These are phyloP conservation scores for Aplysia californica DNA, from an alignment of 1,140 invertebrate species.

Conservation along the genomic window DNA sequence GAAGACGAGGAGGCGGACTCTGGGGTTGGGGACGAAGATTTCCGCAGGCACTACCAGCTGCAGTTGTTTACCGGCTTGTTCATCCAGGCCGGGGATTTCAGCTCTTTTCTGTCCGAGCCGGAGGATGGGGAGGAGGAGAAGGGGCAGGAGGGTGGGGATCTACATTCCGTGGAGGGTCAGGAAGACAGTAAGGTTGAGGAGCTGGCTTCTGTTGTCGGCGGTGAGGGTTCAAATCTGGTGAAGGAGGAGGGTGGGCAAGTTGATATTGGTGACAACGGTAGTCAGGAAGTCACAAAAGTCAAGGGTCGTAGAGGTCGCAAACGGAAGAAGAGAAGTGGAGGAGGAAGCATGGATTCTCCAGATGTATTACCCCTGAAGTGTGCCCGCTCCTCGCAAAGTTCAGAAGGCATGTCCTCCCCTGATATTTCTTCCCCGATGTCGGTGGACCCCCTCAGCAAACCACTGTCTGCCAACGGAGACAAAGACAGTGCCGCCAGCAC, in stretches of 20 bases:
- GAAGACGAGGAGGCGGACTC: background rate
- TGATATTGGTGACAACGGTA: background rate
- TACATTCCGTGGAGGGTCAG: background rate
- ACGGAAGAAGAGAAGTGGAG: background rate
- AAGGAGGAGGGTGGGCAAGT: background rate
- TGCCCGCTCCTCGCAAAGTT: background rate
- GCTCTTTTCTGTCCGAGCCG: background rate
- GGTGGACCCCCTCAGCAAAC: background rate
- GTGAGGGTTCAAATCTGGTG: background rate
- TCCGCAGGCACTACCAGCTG: background rate
- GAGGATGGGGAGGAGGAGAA: background rate
- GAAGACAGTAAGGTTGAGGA: background rate
- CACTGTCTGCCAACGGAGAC: background rate
- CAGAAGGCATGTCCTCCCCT: too few species aligned
- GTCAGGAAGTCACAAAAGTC: background rate
- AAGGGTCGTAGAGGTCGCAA: background rate
- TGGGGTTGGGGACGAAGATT: background rate
- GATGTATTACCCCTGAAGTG: background rate
- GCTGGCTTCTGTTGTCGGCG: background rate
- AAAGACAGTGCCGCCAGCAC: background rate
- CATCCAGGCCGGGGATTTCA: conserved; percentile 2
- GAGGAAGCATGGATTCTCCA: background rate
- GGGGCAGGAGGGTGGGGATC: background rate
- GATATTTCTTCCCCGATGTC: background rate
- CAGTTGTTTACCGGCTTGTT: background rate